These are phyloP conservation scores for Craseonycteris thonglongyai DNA, from an alignment of 2,113 vertebrate genomes.

Conservation along the genomic window DNA sequence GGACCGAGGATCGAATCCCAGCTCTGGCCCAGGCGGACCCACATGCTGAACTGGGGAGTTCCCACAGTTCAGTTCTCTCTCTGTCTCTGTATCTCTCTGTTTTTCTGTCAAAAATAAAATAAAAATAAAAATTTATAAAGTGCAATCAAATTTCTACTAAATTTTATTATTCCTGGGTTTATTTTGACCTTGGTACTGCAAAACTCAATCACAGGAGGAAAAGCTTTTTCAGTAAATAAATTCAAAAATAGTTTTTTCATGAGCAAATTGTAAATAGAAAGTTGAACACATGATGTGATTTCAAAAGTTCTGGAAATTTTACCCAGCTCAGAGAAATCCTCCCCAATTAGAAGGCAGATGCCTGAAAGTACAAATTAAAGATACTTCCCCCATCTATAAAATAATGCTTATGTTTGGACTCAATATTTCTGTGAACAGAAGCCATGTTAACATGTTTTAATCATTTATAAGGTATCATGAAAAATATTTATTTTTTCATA, in stretches of 20 bases:
- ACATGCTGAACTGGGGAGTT: no score
- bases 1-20: no score
- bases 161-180: not conserved
- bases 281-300: not conserved
- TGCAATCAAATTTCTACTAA: not conserved
- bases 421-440: not conserved
- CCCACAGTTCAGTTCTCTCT: no score
- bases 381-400: not conserved
- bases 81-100: no score
- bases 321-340: not conserved
- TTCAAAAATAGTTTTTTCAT: not conserved
- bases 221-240: not conserved
- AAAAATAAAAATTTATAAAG: no score
- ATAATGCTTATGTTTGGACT: not conserved
- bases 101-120: no score
- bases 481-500: not conserved
- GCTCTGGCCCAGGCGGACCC: no score
- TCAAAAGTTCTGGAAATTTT: not conserved
- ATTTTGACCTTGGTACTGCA: not conserved
- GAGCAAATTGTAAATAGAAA: not conserved
- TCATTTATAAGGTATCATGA: not conserved
- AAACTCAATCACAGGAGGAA: not conserved
- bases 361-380: not conserved
- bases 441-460: not conserved
- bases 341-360: not conserved